A percentile compares a stretch with the other conserved stretches of the same genome.
These are phyloP conservation scores for Bubo blakistoni DNA, from an alignment of 2,113 vertebrate species.

Conservation along the genomic window DNA sequence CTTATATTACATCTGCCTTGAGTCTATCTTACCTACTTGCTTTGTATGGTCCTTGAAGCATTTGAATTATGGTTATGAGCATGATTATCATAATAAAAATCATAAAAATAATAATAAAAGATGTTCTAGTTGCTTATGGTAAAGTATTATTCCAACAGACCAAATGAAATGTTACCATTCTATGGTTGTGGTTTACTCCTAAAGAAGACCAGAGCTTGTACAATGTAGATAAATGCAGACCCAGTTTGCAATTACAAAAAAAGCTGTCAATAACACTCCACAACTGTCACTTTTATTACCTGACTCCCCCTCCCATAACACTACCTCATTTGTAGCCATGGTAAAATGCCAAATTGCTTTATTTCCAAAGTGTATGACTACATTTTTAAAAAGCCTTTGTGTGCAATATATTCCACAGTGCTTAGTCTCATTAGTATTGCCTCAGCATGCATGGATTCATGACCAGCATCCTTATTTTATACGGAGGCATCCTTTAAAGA, in stretches of 20 bases:
- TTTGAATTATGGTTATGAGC: background rate
- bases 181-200: slow-evolving; percentile 7
- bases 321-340: slow-evolving; percentile 63
- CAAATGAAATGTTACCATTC: slow-evolving; percentile 20
- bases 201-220: slow-evolving; percentile 44
- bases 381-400: slow-evolving; percentile 60
- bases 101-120: background rate
- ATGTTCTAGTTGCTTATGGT: background rate
- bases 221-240: slow-evolving; percentile 46
- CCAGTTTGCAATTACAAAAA: slow-evolving; percentile 51
- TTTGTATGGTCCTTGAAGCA: background rate
- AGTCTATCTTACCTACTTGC: background rate
- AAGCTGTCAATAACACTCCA: slow-evolving; percentile 65
- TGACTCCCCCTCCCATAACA: slow-evolving; percentile 10
- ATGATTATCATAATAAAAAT: background rate
- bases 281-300: slow-evolving; percentile 70
- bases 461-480: slow-evolving; percentile 59
- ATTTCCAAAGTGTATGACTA: slow-evolving; percentile 59
- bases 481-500: slow-evolving; percentile 60
- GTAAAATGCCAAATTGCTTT: slow-evolving; percentile 67
- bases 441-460: slow-evolving; percentile 34
- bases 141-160: slow-evolving; percentile 17
- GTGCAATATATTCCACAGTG: slow-evolving; percentile 43
- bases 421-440: slow-evolving; percentile 57
- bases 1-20: background rate